Evolutionary conservation across 2,888 invertebrate species (phyloP), one percentile per base, ranked within the genome.

Genomic region (Nysson spinosus): DNA sequence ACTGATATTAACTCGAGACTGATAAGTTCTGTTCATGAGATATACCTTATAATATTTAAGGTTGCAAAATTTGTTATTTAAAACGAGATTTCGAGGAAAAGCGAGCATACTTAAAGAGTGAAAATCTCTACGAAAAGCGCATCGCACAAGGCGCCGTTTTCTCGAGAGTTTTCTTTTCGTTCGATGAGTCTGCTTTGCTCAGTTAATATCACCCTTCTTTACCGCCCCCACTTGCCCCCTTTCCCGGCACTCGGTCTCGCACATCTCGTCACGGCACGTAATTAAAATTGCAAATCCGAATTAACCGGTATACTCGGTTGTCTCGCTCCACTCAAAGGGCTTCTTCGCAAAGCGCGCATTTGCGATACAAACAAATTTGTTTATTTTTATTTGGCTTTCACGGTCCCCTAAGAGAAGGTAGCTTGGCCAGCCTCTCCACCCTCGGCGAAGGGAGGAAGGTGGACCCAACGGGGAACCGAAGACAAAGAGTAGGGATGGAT

Each of bases 231-330:
- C 43, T 54, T 37, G 39, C 17, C 46, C 39, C 49, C 35, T 17
- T 51, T 39, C 40, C 54, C 42, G 40, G 57, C 43, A 43, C 39
- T 30, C 16, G 54, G 30, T 58, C 63, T 60, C 58, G 55, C 65
- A 65, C 62, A 58, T 68, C 72, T 68, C 60, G 55, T 64, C 58
- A 67, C 49, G 50, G 65, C 52, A 57, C 67, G 69, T 79, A 81
- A 85, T 85, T 84, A 83, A 83, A 82, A 83, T 85, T 85, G 84
- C 83, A 84, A 83, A 85, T 85, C 63, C 70, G 69, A 77, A 77
- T 80, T 83, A 84, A 81, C 81, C 75, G 83, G 81, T 74, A 62
- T 66, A 72, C 73, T 55, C 63, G 72, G 74, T 52, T 71, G 65
- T 76, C 72, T 68, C 72, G 58, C 52, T 75, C 66, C 65, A 72